These are phyloP conservation scores for Spodoptera picta DNA, from an alignment of 2,888 invertebrate species.

Conservation along the genomic window DNA sequence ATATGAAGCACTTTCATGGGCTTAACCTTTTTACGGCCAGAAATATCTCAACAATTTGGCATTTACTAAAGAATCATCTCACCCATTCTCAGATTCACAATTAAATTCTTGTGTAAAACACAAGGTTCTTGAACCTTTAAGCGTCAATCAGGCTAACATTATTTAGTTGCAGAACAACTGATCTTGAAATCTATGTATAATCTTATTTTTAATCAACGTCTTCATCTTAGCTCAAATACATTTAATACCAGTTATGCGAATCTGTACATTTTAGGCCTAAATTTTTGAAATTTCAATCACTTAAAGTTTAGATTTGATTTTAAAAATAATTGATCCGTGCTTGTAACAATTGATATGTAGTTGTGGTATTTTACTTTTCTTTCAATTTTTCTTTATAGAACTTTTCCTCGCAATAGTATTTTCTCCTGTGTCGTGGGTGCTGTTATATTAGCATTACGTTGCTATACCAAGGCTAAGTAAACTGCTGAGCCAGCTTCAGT, in stretches of 20 bases:
- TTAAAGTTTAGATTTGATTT: too few species aligned
- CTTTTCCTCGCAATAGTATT: too few species aligned
- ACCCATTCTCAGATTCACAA: conserved; percentile 7
- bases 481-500: too few species aligned
- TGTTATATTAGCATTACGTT: too few species aligned
- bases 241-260: neutral
- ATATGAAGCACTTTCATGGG: conserved; percentile 59
- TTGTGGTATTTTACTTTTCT: too few species aligned
- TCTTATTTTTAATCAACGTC: conserved; percentile 1
- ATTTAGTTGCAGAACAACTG: neutral
- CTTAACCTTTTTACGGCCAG: conserved; percentile 62
- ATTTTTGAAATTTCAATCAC: neutral
- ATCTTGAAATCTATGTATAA: conserved; percentile 7
- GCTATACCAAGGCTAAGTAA: too few species aligned
- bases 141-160: neutral
- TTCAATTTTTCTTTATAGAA: too few species aligned
- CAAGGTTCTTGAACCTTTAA: conserved; percentile 5
- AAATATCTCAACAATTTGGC: conserved; percentile 37
- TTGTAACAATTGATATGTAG: too few species aligned
- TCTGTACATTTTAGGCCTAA: neutral
- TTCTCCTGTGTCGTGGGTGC: too few species aligned
- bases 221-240: neutral
- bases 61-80: conserved; percentile 4
- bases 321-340: too few species aligned
- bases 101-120: conserved; percentile 4